Conservation (phyloP, 2,888 invertebrate genomes). For the Drosophila limbata region DNA sequence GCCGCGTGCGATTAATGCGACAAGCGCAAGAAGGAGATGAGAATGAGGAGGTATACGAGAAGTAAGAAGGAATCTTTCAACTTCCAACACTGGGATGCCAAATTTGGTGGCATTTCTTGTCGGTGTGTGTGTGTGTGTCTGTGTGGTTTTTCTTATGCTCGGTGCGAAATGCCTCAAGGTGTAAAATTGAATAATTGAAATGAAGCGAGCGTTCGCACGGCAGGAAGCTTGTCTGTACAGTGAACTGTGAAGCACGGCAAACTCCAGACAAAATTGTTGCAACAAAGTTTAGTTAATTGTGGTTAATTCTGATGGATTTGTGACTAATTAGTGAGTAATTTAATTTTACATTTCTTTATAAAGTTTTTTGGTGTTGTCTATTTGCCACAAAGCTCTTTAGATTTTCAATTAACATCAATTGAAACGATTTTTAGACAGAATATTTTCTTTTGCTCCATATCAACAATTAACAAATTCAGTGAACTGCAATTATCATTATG, state of each 20-base stretch:
- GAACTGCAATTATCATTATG: background rate
- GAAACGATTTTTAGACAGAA: background rate
- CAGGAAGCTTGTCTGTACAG: constrained; percentile 22
- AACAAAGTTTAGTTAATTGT: constrained; percentile 81
- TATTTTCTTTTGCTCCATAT: background rate
- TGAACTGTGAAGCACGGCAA: constrained; percentile 17
- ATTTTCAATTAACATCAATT: constrained; percentile 1
- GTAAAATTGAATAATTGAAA: constrained; percentile 84
- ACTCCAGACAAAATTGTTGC: constrained; percentile 47
- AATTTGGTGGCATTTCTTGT: constrained; percentile 65
- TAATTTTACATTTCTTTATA: constrained; percentile 62
- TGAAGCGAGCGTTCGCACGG: constrained; percentile 53
- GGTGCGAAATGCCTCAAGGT: constrained; percentile 80
- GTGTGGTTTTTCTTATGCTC: constrained; percentile 40
- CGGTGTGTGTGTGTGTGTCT: constrained; percentile 8
- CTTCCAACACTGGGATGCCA: constrained; percentile 56
- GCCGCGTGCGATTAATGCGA: constrained; percentile 75
- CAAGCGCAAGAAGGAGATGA: constrained; percentile 26
- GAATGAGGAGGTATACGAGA: background rate
- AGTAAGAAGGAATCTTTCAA: constrained; percentile 44
- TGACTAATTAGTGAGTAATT: constrained; percentile 80
- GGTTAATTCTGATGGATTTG: constrained; percentile 84
- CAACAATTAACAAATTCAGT: background rate
- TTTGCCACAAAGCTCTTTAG: background rate
- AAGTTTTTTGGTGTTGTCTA: constrained; percentile 29